phyloP scores from a whole-genome alignment of 2,113 vertebrate genomes.

The Oncorhynchus gorbuscha region DNA sequence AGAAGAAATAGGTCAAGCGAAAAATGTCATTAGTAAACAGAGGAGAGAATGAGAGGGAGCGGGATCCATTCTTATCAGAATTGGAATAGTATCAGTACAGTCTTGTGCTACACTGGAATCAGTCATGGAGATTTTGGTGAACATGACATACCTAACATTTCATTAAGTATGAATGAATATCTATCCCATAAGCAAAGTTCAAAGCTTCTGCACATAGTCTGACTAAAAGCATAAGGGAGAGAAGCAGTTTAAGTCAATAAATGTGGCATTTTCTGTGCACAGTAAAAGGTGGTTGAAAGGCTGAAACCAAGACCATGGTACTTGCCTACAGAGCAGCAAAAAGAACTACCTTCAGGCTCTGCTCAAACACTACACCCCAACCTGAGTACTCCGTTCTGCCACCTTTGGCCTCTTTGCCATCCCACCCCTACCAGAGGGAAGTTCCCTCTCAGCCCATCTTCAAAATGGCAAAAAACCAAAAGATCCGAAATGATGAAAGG shows the following conservation, averaged over 20 bases:
- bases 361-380: too few relatives aligned
- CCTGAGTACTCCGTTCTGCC: too few relatives aligned
- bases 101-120: not conserved
- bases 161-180: conserved; percentile 20
- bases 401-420: too few relatives aligned
- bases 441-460: too few relatives aligned
- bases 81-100: not conserved
- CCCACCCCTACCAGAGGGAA: too few relatives aligned
- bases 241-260: conserved; percentile 10
- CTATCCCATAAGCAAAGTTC: conserved; percentile 24
- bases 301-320: not conserved
- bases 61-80: conserved; percentile 3
- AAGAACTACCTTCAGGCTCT: too few relatives aligned
- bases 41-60: not conserved
- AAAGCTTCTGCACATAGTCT: conserved; percentile 13
- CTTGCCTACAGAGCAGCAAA: too few relatives aligned
- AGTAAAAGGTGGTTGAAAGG: not conserved
- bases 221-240: not conserved
- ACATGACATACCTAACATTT: conserved; percentile 18
- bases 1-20: not conserved
- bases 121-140: conserved; percentile 11
- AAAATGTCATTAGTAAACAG: too few relatives aligned
- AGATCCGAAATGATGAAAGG: too few relatives aligned
- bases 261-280: not conserved
- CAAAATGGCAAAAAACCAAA: too few relatives aligned